Conservation (phyloP, 1,140 invertebrate species). For the Trichomalopsis sarcophagae region DNA sequence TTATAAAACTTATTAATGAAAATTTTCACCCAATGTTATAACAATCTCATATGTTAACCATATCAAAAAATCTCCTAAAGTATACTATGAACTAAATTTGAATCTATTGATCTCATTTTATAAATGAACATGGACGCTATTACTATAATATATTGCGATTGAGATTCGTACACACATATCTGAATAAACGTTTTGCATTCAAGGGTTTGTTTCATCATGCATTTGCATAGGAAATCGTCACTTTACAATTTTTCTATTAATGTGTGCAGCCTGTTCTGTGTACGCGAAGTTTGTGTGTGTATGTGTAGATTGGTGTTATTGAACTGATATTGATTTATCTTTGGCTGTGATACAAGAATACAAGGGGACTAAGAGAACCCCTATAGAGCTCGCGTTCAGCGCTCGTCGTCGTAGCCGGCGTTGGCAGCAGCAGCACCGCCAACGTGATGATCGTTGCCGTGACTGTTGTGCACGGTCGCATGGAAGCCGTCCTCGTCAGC, state of each 20-base stretch:
- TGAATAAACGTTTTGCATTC: too few species aligned
- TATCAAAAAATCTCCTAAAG: too few species aligned
- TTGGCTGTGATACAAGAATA: conserved; percentile 13
- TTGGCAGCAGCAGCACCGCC: conserved; percentile 38
- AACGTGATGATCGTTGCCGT: conserved; percentile 67
- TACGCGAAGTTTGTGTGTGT: neutral
- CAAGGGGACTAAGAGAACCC: conserved; percentile 35
- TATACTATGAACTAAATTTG: too few species aligned
- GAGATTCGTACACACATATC: too few species aligned
- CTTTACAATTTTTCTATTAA: too few species aligned
- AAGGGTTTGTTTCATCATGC: too few species aligned
- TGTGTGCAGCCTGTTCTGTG: neutral
- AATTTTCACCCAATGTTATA: neutral
- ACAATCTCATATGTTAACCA: too few species aligned
- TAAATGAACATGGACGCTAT: too few species aligned
- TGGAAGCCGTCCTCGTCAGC: conserved; percentile 70
- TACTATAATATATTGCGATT: too few species aligned
- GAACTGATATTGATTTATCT: conserved; percentile 23
- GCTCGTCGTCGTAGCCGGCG: conserved; percentile 52
- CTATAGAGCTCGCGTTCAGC: conserved; percentile 52
- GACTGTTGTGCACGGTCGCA: conserved; percentile 83
- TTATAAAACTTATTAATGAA: neutral
- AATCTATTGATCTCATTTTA: too few species aligned
- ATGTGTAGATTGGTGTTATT: neutral
- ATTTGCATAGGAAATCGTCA: too few species aligned